Evolutionary conservation across 2,888 invertebrate genomes (phyloP).

Genomic region (Trypoxylon attenuatum): DNA sequence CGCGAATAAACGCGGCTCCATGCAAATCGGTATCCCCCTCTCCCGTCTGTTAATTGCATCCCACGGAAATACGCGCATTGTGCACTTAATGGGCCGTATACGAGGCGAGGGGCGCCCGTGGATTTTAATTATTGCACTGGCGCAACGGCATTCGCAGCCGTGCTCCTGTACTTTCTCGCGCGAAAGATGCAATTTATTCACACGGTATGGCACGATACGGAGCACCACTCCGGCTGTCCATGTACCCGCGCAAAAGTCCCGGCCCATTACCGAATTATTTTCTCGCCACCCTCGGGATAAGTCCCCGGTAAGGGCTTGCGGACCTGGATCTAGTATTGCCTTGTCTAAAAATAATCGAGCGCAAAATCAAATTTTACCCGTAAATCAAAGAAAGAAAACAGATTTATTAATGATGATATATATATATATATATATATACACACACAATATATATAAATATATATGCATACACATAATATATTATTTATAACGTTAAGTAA

Average conservation of each 20-base stretch:
- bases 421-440: conserved; percentile 44
- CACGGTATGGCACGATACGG: neutral
- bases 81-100: conserved; percentile 64
- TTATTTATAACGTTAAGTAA: conserved; percentile 19
- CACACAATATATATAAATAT: conserved; percentile 53
- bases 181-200: conserved; percentile 23
- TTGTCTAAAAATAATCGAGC: conserved; percentile 72
- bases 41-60: conserved; percentile 71
- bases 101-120: conserved; percentile 45
- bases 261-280: neutral
- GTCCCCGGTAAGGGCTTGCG: neutral
- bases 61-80: conserved; percentile 58
- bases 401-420: conserved; percentile 51
- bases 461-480: conserved; percentile 38
- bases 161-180: conserved; percentile 43
- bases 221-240: neutral
- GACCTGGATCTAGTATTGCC: conserved; percentile 63
- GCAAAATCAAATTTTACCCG: conserved; percentile 71
- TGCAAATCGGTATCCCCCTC: conserved; percentile 64
- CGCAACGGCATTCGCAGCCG: conserved; percentile 44
- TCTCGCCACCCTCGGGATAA: neutral
- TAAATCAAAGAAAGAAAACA: conserved; percentile 59
- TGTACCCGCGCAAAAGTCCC: neutral
- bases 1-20: no score
- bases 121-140: conserved; percentile 61